Evolutionary conservation across 1,140 invertebrate genomes (phyloP), one percentile per base, ranked within the genome.

Genomic region (Cryptotermes secundus): DNA sequence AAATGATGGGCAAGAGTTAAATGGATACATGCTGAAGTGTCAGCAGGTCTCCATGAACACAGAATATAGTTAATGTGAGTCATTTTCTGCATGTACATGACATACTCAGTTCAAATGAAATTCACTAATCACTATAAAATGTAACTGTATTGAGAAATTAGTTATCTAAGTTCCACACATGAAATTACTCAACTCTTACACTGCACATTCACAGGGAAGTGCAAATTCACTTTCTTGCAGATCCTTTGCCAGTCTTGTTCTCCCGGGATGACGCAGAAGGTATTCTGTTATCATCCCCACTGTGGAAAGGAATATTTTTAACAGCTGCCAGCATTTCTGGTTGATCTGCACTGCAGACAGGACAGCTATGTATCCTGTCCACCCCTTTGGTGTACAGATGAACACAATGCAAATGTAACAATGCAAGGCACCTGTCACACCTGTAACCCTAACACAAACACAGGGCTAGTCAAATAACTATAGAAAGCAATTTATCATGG

Each of bases 371-470:
- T 26, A 19, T 65, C 16, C 59, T n/a, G 12, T 65, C 26, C n/a
- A 2, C 16, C 45, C 45, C 59, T 49, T 14, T n/a, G 59, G 6
- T n/a, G 59, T n/a, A 65, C 1, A 4, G 26, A 4, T n/a, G 24
- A 4, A n/a, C 26, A 14, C 59, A 65, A 65, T 65, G n/a, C 59
- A 65, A 31, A 31, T 65, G 59, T 1, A n/a, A 65, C n/a, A 65
- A n/a, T 65, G n/a, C n/a, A 7, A n/a, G 6, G 12, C 26, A 65
- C 12, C 3, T 31, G n/a, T 31, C n/a, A 65, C 59, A 65, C 59
- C 59, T 65, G 59, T n/a, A 65, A 65, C 59, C 59, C 59, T 65
- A 65, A 65, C 59, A 65, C 59, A 65, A 65, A 65, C 12, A n/a
- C n/a, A 65, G 45, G 9, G 45, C 12, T 38, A 4, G 38, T 38